Evolutionary conservation across 2,888 invertebrate genomes (phyloP), one percentile per base, ranked within the genome.

Genomic region (Drosophila rellima): DNA sequence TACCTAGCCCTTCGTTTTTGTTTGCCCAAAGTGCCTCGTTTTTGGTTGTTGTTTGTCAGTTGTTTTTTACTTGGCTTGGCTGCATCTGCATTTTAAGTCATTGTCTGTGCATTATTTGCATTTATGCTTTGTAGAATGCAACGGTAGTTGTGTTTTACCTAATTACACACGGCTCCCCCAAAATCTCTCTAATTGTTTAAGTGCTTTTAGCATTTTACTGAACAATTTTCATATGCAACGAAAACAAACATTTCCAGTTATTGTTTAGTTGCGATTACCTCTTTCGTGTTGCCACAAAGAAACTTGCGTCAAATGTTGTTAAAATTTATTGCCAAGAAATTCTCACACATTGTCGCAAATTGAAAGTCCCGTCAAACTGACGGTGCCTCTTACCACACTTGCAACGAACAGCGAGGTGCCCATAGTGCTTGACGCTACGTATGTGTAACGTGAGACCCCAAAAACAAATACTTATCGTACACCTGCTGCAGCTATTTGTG

Each of bases 291-390:
- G 62, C 50, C 70, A 64, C 68, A 57, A 69, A 51, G 52, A 59
- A 67, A 63, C 56, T 74, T 59, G 67, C 78, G 45, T 76, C 76
- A 68, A 77, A 73, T 79, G 76, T 70, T 68, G 74, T 74, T 74
- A 65, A 80, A 82, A 78, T 78, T 88, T 88, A 85, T 85, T 86
- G 86, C 88, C 86, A 86, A 73, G 73, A 78, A 80, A 69, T 80
- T 85, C 86, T 85, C 80, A 80, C 88, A 85, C 86, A 82, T 85
- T 74, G 85, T 69, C 78, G 83, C 85, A 70, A 88, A 85, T 88
- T 86, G 88, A 67, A 57, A 74, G 74, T 47, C 60, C 61, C 52
- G 39, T 70, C 62, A 55, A 70, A 60, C 20, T 63, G 51, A 60
- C 15, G 44, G 50, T 55, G 33, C 47, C 33, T 17, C 20, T 51